phyloP scores from a whole-genome alignment of 53 echinoderm and acorn worm genomes.

The Arbacia lixula region DNA sequence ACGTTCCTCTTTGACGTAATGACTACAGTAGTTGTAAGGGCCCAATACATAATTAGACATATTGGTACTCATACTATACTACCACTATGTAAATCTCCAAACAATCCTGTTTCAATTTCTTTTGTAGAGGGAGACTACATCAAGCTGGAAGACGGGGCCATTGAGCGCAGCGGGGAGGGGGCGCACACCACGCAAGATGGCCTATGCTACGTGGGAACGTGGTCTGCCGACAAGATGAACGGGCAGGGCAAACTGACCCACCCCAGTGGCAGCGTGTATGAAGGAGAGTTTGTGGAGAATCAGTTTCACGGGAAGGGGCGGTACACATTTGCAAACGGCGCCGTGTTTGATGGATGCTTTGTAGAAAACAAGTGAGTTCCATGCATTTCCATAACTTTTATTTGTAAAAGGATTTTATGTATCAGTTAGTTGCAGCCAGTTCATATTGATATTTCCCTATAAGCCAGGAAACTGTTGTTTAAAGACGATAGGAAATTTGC shows the following conservation, averaged over 20 bases:
- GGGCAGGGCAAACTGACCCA: constrained; percentile 79
- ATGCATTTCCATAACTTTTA: too few species aligned
- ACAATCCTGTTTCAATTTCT: neutral
- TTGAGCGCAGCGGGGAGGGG: constrained; percentile 83
- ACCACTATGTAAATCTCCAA: too few species aligned
- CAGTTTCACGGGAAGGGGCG: constrained; percentile 87
- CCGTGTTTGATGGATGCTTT: constrained; percentile 81
- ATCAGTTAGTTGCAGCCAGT: too few species aligned
- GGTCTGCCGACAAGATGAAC: constrained; percentile 91
- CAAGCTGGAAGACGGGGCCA: constrained; percentile 70
- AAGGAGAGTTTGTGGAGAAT: constrained; percentile 91
- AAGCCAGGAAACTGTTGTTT: too few species aligned
- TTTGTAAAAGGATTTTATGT: too few species aligned
- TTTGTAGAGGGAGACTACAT: constrained; percentile 83
- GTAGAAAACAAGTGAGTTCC: constrained; percentile 79
- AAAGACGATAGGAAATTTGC: too few species aligned
- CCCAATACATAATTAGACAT: too few species aligned
- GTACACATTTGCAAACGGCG: constrained; percentile 87
- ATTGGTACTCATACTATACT: too few species aligned
- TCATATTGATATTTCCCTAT: too few species aligned
- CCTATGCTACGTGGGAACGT: constrained; percentile 81
- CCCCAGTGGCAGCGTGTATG: constrained; percentile 83
- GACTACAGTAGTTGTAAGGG: too few species aligned
- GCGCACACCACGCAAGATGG: constrained; percentile 80
- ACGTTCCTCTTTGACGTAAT: too few species aligned